Evolutionary conservation across 2,113 vertebrate species (phyloP).

Genomic region (Edolisoma coerulescens): DNA sequence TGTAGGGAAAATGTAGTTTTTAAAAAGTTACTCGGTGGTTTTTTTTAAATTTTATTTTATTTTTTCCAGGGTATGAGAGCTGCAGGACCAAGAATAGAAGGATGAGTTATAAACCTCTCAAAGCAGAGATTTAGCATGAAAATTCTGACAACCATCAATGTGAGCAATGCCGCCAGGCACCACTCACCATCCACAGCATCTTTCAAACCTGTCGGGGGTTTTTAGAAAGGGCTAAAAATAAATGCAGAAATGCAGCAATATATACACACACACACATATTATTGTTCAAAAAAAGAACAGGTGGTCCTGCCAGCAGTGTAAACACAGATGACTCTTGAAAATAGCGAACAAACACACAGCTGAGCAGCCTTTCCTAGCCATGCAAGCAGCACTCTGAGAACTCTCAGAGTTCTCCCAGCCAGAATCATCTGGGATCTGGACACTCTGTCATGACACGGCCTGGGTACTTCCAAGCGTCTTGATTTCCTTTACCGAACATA

Average conservation of each 20-base stretch:
- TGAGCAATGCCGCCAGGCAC: slow-evolving; percentile 37
- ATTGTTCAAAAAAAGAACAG: slow-evolving; percentile 43
- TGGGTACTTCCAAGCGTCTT: background rate
- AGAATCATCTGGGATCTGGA: background rate
- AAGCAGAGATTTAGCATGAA: slow-evolving; percentile 54
- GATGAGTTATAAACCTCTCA: slow-evolving; percentile 39
- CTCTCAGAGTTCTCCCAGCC: background rate
- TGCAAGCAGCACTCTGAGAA: background rate
- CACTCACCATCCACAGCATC: slow-evolving; percentile 31
- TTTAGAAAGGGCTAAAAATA: slow-evolving; percentile 63
- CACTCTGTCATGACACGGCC: background rate
- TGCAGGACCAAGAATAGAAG: slow-evolving; percentile 43
- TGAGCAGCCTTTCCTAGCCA: background rate
- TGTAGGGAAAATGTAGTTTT: background rate
- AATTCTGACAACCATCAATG: slow-evolving; percentile 46
- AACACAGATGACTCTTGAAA: slow-evolving; percentile 20
- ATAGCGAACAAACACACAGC: background rate
- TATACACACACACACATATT: background rate
- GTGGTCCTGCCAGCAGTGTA: background rate
- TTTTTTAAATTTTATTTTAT: too few species aligned
- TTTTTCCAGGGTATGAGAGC: background rate
- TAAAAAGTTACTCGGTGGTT: too few species aligned
- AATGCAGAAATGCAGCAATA: slow-evolving; percentile 31
- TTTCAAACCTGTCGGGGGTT: slow-evolving; percentile 29
- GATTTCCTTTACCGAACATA: slow-evolving; percentile 27